A percentile compares a stretch with the other conserved stretches of the same genome.
phyloP scores from a whole-genome alignment of 2,888 invertebrate species.

The Sipha maydis region DNA sequence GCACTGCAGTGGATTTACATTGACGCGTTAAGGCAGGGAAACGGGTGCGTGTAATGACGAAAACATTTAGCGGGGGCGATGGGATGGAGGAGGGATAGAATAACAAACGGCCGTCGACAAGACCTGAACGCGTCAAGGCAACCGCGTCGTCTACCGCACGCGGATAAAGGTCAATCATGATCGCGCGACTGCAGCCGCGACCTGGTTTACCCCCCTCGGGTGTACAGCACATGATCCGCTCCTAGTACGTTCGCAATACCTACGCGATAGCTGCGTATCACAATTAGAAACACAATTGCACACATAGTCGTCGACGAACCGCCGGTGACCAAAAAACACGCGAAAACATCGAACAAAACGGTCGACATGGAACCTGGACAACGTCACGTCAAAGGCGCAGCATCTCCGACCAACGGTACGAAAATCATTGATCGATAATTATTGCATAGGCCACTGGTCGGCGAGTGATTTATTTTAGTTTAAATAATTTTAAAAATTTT shows the following conservation, averaged over 20 bases:
- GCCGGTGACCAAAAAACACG: background rate
- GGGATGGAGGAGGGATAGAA: background rate
- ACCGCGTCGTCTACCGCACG: background rate
- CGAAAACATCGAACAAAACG: background rate
- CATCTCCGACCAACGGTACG: background rate
- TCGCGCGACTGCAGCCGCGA: background rate
- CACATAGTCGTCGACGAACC: background rate
- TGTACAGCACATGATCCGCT: background rate
- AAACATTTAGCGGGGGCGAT: too few relatives aligned
- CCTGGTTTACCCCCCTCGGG: too few relatives aligned
- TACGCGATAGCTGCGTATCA: background rate
- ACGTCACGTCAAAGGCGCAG: background rate
- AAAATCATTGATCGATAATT: background rate
- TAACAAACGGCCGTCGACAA: background rate
- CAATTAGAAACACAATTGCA: background rate
- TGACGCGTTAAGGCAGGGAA: too few relatives aligned
- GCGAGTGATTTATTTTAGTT: too few relatives aligned
- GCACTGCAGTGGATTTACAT: too few relatives aligned
- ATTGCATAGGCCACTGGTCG: too few relatives aligned
- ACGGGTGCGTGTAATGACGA: too few relatives aligned
- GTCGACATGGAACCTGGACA: background rate
- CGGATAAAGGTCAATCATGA: background rate
- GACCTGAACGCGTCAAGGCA: background rate
- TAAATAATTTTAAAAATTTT: too few relatives aligned
- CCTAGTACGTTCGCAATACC: background rate